Conservation (phyloP, 2,113 vertebrate species). For the Ictidomys tridecemlineatus region DNA sequence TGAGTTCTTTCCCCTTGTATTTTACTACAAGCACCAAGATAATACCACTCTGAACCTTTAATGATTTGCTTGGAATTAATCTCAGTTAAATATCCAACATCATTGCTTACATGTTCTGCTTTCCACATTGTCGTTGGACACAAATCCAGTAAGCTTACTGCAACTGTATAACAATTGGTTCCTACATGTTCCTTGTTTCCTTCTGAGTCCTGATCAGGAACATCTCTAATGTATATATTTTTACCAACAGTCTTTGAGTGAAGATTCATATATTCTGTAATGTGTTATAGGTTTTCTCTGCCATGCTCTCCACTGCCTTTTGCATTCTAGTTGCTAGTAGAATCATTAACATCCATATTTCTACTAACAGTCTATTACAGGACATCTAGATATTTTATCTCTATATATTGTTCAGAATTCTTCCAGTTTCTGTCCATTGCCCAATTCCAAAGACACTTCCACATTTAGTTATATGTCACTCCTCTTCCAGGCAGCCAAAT, state of each 20-base stretch:
- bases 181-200: not conserved
- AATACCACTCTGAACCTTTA: not conserved
- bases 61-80: not conserved
- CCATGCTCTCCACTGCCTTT: not conserved
- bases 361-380: not conserved
- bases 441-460: not conserved
- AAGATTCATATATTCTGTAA: not conserved
- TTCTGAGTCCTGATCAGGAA: not conserved
- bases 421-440: not conserved
- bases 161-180: not conserved
- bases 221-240: not conserved
- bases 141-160: not conserved
- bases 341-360: not conserved
- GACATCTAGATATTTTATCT: not conserved
- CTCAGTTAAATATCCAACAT: not conserved
- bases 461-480: not conserved
- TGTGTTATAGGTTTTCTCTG: not conserved
- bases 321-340: not conserved
- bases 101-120: not conserved
- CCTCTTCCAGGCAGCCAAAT: not conserved
- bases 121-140: not conserved
- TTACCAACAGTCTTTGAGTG: not conserved
- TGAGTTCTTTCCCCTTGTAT: not conserved
- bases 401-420: not conserved
- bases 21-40: not conserved